These are phyloP conservation scores for Huso huso DNA, from an alignment of 2,797 vertebrate species.

Conservation along the genomic window DNA sequence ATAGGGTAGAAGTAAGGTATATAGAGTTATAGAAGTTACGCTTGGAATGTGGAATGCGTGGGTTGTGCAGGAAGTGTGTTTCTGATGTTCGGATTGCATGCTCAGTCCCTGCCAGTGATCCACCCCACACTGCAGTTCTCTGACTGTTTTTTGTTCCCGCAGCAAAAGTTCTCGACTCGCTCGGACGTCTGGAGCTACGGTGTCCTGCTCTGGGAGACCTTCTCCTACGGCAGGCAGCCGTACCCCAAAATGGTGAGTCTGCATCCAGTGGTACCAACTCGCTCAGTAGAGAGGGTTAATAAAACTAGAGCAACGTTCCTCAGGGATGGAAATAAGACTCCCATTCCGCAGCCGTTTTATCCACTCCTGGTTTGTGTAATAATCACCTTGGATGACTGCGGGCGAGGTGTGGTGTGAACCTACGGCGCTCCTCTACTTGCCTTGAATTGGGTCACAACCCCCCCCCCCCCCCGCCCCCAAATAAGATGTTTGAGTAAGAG, in stretches of 20 bases:
- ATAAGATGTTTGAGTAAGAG: neutral
- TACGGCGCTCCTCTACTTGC: neutral
- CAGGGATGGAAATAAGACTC: too few species aligned
- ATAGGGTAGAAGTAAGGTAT: too few species aligned
- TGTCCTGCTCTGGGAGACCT: constrained; percentile 83
- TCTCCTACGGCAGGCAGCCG: constrained; percentile 78
- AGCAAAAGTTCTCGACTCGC: constrained; percentile 79
- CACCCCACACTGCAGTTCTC: too few species aligned
- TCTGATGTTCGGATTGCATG: too few species aligned
- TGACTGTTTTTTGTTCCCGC: constrained; percentile 1
- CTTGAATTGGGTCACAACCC: neutral
- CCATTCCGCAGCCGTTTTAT: too few species aligned
- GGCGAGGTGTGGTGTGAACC: neutral
- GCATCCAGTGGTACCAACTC: too few species aligned
- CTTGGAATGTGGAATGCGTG: too few species aligned
- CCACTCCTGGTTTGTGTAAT: neutral
- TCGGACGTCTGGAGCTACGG: constrained; percentile 91
- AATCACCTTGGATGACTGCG: neutral
- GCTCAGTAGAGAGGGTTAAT: neutral
- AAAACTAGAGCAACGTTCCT: neutral
- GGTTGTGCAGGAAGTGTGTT: too few species aligned
- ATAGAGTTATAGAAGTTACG: too few species aligned
- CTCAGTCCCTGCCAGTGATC: too few species aligned
- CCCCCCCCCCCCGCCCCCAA: too few species aligned
- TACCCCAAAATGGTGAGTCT: constrained; percentile 82